Evolutionary conservation across 1,140 invertebrate genomes (phyloP).

Genomic region (Drosophila equinoxialis): DNA sequence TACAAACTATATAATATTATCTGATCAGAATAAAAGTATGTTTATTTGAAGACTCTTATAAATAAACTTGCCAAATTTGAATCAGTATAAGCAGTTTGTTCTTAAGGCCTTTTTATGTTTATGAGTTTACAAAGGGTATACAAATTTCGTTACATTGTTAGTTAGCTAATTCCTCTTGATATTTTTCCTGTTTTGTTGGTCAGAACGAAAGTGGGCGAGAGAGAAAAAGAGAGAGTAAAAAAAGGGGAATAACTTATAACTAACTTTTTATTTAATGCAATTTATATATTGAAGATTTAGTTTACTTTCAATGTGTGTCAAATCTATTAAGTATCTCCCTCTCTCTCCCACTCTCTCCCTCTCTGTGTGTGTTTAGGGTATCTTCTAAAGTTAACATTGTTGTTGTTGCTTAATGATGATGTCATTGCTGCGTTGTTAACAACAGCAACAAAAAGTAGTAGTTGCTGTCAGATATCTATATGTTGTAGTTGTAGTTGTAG

Average conservation of each 20-base stretch:
- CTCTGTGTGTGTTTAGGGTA: conserved; percentile 15
- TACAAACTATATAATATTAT: no score
- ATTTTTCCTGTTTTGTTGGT: no score
- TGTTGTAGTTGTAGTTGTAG: conserved; percentile 26
- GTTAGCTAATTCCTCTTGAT: no score
- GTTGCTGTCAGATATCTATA: background rate
- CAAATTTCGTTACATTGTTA: no score
- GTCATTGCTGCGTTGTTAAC: conserved; percentile 47
- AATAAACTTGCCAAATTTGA: no score
- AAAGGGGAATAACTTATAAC: background rate
- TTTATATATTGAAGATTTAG: background rate
- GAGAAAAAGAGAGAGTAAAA: background rate
- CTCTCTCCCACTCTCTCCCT: no score
- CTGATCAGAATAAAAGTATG: no score
- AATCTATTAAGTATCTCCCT: background rate
- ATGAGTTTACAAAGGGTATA: no score
- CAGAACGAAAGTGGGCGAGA: background rate
- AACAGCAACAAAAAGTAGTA: conserved; percentile 15
- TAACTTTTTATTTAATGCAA: background rate
- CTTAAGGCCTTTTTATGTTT: no score
- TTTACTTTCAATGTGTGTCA: background rate
- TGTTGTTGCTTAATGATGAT: conserved; percentile 45
- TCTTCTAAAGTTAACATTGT: conserved; percentile 29
- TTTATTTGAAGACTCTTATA: no score
- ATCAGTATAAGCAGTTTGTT: no score